Percentiles rank a stretch among this genome's conserved stretches.
phyloP scores from a whole-genome alignment of 2,888 invertebrate species.

The Meliscaeva auricollis region DNA sequence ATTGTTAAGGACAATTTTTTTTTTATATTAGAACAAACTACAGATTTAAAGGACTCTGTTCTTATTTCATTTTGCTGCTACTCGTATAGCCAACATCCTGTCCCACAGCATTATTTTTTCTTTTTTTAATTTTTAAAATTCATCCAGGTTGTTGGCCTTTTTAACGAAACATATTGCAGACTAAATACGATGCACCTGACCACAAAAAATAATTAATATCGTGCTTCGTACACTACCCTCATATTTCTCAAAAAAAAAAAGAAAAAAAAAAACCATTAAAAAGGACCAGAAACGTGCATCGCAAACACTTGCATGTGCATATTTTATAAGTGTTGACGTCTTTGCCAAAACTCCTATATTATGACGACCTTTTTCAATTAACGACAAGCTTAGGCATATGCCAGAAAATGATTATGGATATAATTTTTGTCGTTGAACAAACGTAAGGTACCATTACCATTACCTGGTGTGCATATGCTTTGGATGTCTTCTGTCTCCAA shows the following conservation, averaged over 20 bases:
- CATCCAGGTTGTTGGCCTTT: constrained; percentile 24
- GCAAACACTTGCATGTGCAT: constrained; percentile 21
- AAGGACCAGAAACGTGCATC: constrained; percentile 15
- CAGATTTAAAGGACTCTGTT: background rate
- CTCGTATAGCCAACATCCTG: background rate
- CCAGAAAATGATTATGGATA: constrained; percentile 40
- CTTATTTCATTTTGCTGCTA: too few species aligned
- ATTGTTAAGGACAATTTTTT: background rate
- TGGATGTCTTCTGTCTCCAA: background rate
- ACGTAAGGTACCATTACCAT: background rate
- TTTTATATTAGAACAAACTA: background rate
- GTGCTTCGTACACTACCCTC: constrained; percentile 34
- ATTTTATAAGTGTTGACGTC: constrained; percentile 47
- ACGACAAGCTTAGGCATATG: constrained; percentile 27
- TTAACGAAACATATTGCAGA: constrained; percentile 21
- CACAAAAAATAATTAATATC: constrained; percentile 46
- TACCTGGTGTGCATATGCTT: background rate
- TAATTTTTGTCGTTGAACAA: constrained; percentile 28
- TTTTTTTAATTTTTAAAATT: background rate
- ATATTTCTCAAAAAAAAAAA: constrained; percentile 12
- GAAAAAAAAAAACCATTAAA: background rate
- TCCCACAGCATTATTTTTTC: background rate
- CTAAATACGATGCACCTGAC: constrained; percentile 35
- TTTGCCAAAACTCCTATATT: constrained; percentile 35
- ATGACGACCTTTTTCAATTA: constrained; percentile 57